Percentiles rank a stretch among this genome's conserved stretches.
phyloP scores from a whole-genome alignment of 2,888 invertebrate species.

The Argyresthia albistria region DNA sequence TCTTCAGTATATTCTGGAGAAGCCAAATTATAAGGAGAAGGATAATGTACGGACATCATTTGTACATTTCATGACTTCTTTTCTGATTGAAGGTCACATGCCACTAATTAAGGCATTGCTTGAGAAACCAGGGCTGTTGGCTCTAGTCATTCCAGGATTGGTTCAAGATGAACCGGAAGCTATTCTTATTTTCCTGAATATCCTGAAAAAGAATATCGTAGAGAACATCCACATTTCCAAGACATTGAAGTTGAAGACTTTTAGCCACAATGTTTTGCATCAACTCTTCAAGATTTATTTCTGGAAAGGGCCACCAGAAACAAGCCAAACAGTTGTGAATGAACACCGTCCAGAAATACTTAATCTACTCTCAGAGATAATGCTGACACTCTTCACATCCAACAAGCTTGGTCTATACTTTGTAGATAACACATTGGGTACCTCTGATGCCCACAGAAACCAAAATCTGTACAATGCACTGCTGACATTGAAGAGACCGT shows the following conservation, averaged over 20 bases:
- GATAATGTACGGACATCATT: constrained; percentile 81
- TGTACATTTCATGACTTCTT: constrained; percentile 83
- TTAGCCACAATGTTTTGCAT: constrained; percentile 77
- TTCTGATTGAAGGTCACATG: constrained; percentile 80
- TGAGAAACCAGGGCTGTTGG: constrained; percentile 77
- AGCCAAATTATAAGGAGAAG: constrained; percentile 68
- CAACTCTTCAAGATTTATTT: constrained; percentile 79
- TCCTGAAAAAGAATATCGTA: constrained; percentile 77
- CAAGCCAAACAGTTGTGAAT: constrained; percentile 39
- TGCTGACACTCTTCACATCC: constrained; percentile 83
- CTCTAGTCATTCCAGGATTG: constrained; percentile 75
- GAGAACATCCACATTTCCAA: constrained; percentile 78
- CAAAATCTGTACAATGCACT: constrained; percentile 75
- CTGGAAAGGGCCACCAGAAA: constrained; percentile 79
- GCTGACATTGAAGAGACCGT: constrained; percentile 77
- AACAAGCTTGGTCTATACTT: constrained; percentile 85
- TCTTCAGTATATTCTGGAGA: constrained; percentile 74
- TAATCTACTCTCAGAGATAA: constrained; percentile 75
- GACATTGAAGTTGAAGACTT: constrained; percentile 80
- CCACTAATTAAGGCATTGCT: constrained; percentile 77
- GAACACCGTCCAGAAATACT: constrained; percentile 56
- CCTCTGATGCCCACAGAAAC: constrained; percentile 72
- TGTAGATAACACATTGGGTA: constrained; percentile 76
- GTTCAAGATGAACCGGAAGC: constrained; percentile 77
- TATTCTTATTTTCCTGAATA: constrained; percentile 77